Evolutionary conservation across 2,113 vertebrate species (phyloP).

Genomic region (Sinocyclocheilus maitianheensis): DNA sequence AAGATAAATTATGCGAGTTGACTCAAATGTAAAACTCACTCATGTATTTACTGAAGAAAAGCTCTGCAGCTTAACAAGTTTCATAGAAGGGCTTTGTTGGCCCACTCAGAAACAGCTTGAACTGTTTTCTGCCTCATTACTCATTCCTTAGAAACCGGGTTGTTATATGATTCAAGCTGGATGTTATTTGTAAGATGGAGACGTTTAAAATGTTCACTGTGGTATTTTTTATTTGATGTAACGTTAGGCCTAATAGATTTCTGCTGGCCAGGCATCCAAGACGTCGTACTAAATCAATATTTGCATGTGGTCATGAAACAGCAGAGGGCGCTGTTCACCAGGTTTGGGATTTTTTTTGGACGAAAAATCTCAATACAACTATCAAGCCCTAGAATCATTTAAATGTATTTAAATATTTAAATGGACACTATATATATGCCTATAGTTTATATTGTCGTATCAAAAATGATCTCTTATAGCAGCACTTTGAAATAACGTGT

Average conservation of each 20-base stretch:
- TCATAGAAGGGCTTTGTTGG: neutral
- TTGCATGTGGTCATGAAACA: neutral
- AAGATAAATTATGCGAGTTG: too few species aligned
- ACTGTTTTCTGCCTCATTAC: conserved; percentile 7
- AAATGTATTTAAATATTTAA: neutral
- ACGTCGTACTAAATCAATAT: neutral
- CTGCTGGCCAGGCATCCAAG: too few species aligned
- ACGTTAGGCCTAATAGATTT: too few species aligned
- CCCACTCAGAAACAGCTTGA: neutral
- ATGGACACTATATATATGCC: neutral
- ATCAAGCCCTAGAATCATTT: neutral
- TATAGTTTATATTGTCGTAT: neutral
- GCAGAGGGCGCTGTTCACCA: conserved; percentile 4
- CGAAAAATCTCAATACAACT: neutral
- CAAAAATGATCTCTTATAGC: neutral
- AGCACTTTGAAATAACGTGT: neutral
- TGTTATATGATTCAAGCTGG: neutral
- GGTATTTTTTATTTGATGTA: neutral
- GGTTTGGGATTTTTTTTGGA: neutral
- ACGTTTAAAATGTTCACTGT: neutral
- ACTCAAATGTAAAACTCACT: neutral
- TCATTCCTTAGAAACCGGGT: neutral
- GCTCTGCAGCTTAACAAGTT: neutral
- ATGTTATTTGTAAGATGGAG: neutral
- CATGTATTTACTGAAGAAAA: neutral